Evolutionary conservation across 2,888 invertebrate genomes (phyloP).

Genomic region (Caenorhabditis becei): DNA sequence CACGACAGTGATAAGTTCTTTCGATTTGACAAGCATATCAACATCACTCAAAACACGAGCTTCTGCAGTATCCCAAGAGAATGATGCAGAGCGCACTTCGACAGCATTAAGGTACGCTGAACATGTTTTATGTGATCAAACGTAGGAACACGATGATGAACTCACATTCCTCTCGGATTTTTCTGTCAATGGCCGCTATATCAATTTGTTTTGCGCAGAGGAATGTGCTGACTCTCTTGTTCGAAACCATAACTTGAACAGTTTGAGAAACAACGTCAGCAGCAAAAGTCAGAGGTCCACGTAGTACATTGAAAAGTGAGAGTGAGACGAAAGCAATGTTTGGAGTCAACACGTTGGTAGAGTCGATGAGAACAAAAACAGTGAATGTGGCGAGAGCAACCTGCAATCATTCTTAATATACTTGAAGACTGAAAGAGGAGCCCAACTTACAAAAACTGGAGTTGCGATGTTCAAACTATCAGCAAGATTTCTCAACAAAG

Average conservation of each 20-base stretch:
- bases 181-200: conserved; percentile 51
- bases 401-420: conserved; percentile 44
- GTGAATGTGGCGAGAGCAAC: conserved; percentile 79
- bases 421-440: background rate
- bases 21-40: conserved; percentile 45
- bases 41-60: conserved; percentile 53
- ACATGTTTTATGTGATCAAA: conserved; percentile 20
- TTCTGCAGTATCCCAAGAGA: conserved; percentile 61
- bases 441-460: conserved; percentile 74
- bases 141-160: background rate
- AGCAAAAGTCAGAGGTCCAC: conserved; percentile 82
- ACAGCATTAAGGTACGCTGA: conserved; percentile 64
- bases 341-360: conserved; percentile 76
- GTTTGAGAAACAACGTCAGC: conserved; percentile 82
- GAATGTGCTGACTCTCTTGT: conserved; percentile 77
- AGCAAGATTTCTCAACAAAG: conserved; percentile 73
- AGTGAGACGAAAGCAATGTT: conserved; percentile 93
- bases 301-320: conserved; percentile 93
- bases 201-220: conserved; percentile 69
- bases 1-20: conserved; percentile 64
- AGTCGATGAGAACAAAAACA: conserved; percentile 73
- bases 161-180: conserved; percentile 63
- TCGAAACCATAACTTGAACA: conserved; percentile 78
- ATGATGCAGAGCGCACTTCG: conserved; percentile 61
- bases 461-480: conserved; percentile 78